These are phyloP conservation scores for Charadrius vociferus DNA, from an alignment of 2,113 vertebrate genomes.

Conservation along the genomic window DNA sequence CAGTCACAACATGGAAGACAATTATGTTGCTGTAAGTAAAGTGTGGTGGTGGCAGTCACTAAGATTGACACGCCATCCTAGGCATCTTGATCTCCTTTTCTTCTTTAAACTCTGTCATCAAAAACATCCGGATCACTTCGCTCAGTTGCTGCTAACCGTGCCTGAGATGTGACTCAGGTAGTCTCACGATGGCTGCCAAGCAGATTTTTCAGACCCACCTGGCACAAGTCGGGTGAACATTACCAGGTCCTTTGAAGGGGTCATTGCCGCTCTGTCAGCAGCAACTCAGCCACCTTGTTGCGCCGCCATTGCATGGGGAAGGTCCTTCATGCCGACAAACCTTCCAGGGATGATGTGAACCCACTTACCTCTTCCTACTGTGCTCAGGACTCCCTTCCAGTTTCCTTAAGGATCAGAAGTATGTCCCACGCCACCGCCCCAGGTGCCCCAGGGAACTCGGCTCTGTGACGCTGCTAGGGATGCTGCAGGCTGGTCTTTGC, in stretches of 20 bases:
- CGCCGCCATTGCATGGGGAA: not conserved
- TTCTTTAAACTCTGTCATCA: not conserved
- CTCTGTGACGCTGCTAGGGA: not conserved
- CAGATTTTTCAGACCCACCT: not conserved
- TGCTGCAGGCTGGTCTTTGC: not conserved
- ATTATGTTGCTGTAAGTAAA: not conserved
- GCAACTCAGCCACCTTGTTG: not conserved
- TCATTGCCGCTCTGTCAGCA: not conserved
- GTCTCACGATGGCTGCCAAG: not conserved
- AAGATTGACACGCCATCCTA: not conserved
- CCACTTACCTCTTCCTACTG: constrained; percentile 29
- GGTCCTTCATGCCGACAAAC: not conserved
- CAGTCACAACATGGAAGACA: not conserved
- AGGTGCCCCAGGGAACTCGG: not conserved
- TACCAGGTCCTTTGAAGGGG: not conserved
- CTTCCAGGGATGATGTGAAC: constrained; percentile 6
- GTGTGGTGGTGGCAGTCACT: not conserved
- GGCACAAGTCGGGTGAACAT: not conserved
- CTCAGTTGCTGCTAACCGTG: not conserved
- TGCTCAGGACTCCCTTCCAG: constrained; percentile 22
- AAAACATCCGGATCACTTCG: not conserved
- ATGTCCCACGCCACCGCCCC: not conserved
- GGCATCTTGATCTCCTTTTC: not conserved
- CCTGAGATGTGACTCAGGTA: not conserved
- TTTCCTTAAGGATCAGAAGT: not conserved